Evolutionary conservation across 2,888 invertebrate genomes (phyloP).

Genomic region (Vanessa cardui): DNA sequence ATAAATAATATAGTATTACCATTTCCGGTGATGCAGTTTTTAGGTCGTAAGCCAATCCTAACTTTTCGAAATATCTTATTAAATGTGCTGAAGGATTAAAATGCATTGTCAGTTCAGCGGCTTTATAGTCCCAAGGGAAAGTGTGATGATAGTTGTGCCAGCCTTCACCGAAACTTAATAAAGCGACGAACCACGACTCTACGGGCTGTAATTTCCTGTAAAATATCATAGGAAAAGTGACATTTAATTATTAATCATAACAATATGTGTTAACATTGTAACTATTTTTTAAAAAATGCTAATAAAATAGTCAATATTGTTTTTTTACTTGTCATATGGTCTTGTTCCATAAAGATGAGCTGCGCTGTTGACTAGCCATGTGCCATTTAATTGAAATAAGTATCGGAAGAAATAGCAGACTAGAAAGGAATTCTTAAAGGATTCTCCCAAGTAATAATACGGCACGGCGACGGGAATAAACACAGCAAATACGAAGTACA

Average conservation of each 20-base stretch:
- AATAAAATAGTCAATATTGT: not conserved
- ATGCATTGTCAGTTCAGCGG: slow-evolving; percentile 89
- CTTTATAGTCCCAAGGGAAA: slow-evolving; percentile 96
- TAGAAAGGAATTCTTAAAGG: slow-evolving; percentile 82
- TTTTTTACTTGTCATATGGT: slow-evolving; percentile 88
- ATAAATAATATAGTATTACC: slow-evolving; percentile 50
- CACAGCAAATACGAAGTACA: slow-evolving; percentile 84
- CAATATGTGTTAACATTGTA: too few species aligned
- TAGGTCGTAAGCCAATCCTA: slow-evolving; percentile 86
- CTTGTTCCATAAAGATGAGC: slow-evolving; percentile 90
- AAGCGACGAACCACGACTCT: slow-evolving; percentile 88
- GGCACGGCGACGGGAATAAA: slow-evolving; percentile 86
- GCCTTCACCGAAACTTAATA: slow-evolving; percentile 90
- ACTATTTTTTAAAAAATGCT: not conserved
- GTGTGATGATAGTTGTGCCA: slow-evolving; percentile 97
- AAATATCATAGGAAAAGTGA: not conserved
- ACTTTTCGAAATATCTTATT: slow-evolving; percentile 83
- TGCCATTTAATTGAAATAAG: slow-evolving; percentile 85
- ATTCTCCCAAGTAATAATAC: slow-evolving; percentile 87
- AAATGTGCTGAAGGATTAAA: slow-evolving; percentile 84
- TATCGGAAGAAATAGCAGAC: slow-evolving; percentile 85
- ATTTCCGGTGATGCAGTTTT: slow-evolving; percentile 73
- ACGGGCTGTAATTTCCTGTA: slow-evolving; percentile 89
- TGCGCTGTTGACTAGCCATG: slow-evolving; percentile 92
- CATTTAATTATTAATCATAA: not conserved